phyloP scores from a whole-genome alignment of 1,140 invertebrate genomes.

The Onthophagus taurus region DNA sequence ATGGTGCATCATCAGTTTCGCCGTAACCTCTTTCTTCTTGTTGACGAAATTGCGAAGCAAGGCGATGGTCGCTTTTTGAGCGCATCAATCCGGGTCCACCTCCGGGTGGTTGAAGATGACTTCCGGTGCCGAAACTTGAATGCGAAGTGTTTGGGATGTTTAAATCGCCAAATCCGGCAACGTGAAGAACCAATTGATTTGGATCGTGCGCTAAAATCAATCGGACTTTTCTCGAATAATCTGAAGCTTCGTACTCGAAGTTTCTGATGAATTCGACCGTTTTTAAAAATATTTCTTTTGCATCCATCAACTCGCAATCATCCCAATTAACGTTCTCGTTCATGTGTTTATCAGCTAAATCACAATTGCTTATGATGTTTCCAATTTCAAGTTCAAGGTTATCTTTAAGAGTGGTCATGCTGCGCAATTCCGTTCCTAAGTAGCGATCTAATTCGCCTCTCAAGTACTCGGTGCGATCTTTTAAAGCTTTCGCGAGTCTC shows the following conservation, averaged over 20 bases:
- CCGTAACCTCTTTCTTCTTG: conserved; percentile 60
- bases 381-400: conserved; percentile 86
- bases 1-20: conserved; percentile 28
- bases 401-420: conserved; percentile 78
- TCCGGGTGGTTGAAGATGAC: conserved; percentile 40
- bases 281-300: conserved; percentile 89
- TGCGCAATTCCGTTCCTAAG: conserved; percentile 69
- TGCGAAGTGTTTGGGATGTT: conserved; percentile 56
- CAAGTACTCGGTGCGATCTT: conserved; percentile 82
- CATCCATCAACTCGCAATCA: conserved; percentile 81
- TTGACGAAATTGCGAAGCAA: conserved; percentile 80
- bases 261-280: conserved; percentile 89
- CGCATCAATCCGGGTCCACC: conserved; percentile 69
- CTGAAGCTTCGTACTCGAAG: conserved; percentile 84
- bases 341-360: conserved; percentile 91
- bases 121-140: conserved; percentile 37
- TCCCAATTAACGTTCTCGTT: conserved; percentile 79
- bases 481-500: conserved; percentile 79
- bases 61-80: conserved; percentile 86
- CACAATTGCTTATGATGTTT: conserved; percentile 91
- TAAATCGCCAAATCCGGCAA: conserved; percentile 78
- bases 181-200: conserved; percentile 76
- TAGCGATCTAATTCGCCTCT: conserved; percentile 85
- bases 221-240: conserved; percentile 75
- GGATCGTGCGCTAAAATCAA: conserved; percentile 82